Evolutionary conservation across 1,140 invertebrate genomes (phyloP).

Genomic region (Hypsibius dujardini): DNA sequence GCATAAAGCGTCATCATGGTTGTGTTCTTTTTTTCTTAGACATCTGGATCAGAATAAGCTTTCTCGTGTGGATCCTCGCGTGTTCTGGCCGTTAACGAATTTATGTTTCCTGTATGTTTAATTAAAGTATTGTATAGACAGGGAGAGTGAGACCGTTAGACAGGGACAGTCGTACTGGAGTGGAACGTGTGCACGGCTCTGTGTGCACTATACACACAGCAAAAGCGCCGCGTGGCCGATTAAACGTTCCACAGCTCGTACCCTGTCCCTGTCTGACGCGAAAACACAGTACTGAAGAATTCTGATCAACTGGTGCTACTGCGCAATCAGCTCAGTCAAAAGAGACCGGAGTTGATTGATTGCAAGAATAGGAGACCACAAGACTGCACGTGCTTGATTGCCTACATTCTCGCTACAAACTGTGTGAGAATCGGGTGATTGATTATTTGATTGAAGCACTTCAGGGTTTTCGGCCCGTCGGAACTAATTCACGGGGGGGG

Average conservation of each 20-base stretch:
- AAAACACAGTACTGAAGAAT: too few relatives aligned
- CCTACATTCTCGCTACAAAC: not conserved
- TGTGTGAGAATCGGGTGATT: not conserved
- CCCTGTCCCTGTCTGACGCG: too few relatives aligned
- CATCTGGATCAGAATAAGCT: constrained; percentile 9
- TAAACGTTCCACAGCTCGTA: not conserved
- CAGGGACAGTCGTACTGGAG: too few relatives aligned
- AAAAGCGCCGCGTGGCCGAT: not conserved
- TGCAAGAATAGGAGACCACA: too few relatives aligned
- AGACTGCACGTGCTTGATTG: too few relatives aligned
- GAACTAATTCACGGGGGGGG: not conserved
- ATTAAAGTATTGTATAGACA: not conserved
- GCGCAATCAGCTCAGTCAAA: too few relatives aligned
- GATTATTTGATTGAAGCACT: not conserved
- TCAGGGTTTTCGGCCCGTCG: not conserved
- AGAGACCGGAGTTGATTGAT: too few relatives aligned
- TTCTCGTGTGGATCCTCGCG: constrained; percentile 4
- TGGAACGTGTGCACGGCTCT: too few relatives aligned
- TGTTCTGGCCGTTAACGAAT: not conserved
- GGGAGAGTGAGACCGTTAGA: too few relatives aligned
- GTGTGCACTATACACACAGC: not conserved
- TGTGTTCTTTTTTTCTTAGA: not conserved
- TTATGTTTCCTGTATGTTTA: not conserved
- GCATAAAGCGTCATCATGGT: not conserved
- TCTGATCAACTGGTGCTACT: too few relatives aligned